Conservation (phyloP, 2,888 invertebrate genomes). For the Oxystoma pomonae region DNA sequence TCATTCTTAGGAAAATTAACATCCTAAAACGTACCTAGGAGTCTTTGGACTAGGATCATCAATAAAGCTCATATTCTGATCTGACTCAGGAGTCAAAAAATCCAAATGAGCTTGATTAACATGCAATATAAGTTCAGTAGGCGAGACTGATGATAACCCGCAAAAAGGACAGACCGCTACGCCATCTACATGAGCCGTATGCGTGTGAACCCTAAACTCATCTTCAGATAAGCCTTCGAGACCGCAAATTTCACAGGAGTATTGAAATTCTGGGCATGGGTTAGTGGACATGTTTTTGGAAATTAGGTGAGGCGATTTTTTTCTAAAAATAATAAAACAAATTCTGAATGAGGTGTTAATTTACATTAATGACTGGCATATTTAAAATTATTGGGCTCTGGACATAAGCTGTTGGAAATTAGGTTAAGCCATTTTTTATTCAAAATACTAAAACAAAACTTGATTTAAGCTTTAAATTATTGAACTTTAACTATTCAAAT, state of each 20-base stretch:
- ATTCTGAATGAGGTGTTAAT: too few relatives aligned
- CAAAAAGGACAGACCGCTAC: conserved; percentile 80
- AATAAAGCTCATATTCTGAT: conserved; percentile 67
- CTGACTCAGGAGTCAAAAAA: conserved; percentile 74
- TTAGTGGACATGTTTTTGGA: conserved; percentile 52
- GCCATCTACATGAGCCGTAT: conserved; percentile 73
- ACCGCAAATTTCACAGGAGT: conserved; percentile 83
- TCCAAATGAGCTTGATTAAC: conserved; percentile 83
- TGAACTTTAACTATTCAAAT: too few relatives aligned
- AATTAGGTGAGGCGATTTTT: too few relatives aligned
- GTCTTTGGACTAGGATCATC: conserved; percentile 58
- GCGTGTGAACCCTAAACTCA: conserved; percentile 73
- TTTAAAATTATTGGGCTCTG: too few relatives aligned
- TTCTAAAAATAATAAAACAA: too few relatives aligned
- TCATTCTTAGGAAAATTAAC: too few relatives aligned
- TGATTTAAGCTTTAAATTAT: too few relatives aligned
- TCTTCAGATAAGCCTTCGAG: conserved; percentile 75
- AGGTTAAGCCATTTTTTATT: too few relatives aligned
- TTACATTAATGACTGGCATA: too few relatives aligned
- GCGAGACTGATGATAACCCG: conserved; percentile 67
- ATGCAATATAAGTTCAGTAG: conserved; percentile 71
- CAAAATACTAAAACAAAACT: too few relatives aligned
- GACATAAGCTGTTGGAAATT: too few relatives aligned
- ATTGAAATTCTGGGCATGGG: conserved; percentile 53
- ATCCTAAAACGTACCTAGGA: conserved; percentile 4